Evolutionary conservation across 2,888 invertebrate species (phyloP).

Genomic region (Daptonema setosum): DNA sequence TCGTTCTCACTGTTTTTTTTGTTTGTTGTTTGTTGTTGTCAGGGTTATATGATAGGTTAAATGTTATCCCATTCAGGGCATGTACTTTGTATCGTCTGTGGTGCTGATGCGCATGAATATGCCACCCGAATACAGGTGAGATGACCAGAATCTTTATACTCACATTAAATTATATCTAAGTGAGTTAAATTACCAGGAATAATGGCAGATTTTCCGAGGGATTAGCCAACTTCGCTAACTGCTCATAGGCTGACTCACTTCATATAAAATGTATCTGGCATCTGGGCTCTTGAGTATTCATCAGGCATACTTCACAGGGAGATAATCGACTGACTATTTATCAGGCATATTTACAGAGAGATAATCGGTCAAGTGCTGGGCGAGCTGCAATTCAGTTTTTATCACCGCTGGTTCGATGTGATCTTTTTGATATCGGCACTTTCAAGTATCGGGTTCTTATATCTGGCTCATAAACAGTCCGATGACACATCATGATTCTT

Average conservation of each 20-base stretch:
- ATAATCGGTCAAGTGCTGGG: constrained; percentile 80
- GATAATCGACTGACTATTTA: too few species aligned
- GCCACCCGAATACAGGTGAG: constrained; percentile 66
- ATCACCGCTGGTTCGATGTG: constrained; percentile 98
- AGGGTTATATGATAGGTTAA: background rate
- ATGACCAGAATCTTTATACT: background rate
- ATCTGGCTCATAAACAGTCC: constrained; percentile 79
- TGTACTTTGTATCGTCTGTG: constrained; percentile 97
- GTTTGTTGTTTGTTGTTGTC: background rate
- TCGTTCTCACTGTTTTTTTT: background rate
- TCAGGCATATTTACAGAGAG: constrained; percentile 40
- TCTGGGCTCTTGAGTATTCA: background rate
- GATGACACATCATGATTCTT: too few species aligned
- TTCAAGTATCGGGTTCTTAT: constrained; percentile 78
- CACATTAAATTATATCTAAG: too few species aligned
- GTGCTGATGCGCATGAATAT: constrained; percentile 95
- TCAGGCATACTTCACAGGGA: too few species aligned
- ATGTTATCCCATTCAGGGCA: constrained; percentile 42
- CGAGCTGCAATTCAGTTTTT: constrained; percentile 91
- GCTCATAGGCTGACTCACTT: background rate
- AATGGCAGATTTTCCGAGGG: too few species aligned
- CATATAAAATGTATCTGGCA: background rate
- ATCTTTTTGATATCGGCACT: constrained; percentile 90
- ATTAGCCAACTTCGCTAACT: too few species aligned
- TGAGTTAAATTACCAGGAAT: too few species aligned